Percentiles rank a stretch among this genome's conserved stretches.
Conservation (phyloP, 2,888 invertebrate species). For the Hydropsyche betteni region DNA sequence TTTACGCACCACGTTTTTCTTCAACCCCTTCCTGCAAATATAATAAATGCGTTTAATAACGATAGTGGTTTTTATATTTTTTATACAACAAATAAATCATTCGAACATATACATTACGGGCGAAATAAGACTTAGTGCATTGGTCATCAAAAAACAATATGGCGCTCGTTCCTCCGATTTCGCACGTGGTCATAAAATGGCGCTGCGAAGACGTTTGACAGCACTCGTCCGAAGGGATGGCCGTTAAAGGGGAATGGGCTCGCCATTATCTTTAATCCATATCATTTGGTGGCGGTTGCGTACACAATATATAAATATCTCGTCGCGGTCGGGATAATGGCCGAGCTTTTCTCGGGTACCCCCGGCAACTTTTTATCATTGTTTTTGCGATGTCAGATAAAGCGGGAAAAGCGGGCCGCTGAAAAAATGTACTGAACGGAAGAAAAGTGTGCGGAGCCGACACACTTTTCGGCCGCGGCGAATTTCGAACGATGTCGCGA, state of each 20-base stretch:
- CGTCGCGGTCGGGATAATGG: constrained; percentile 41
- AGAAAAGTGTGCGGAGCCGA: neutral
- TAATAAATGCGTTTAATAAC: too few relatives aligned
- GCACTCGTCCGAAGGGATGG: constrained; percentile 32
- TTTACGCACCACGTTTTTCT: constrained; percentile 29
- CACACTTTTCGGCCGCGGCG: neutral
- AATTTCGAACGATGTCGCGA: too few relatives aligned
- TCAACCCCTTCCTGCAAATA: constrained; percentile 19
- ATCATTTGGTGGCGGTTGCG: constrained; percentile 65
- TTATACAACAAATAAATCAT: too few relatives aligned
- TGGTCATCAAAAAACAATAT: too few relatives aligned
- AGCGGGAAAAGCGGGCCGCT: constrained; percentile 6
- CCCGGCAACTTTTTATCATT: constrained; percentile 48
- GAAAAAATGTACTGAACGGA: neutral
- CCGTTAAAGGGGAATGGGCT: constrained; percentile 63
- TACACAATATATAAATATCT: constrained; percentile 50
- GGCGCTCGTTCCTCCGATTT: too few relatives aligned
- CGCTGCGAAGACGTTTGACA: neutral
- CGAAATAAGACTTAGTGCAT: too few relatives aligned
- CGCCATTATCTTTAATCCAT: constrained; percentile 67
- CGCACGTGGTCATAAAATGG: too few relatives aligned
- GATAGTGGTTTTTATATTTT: too few relatives aligned
- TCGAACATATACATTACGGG: too few relatives aligned
- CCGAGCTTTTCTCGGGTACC: constrained; percentile 15
- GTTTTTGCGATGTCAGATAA: constrained; percentile 48